These are phyloP conservation scores for Eilema caniola DNA, from an alignment of 2,888 invertebrate genomes.

Conservation along the genomic window DNA sequence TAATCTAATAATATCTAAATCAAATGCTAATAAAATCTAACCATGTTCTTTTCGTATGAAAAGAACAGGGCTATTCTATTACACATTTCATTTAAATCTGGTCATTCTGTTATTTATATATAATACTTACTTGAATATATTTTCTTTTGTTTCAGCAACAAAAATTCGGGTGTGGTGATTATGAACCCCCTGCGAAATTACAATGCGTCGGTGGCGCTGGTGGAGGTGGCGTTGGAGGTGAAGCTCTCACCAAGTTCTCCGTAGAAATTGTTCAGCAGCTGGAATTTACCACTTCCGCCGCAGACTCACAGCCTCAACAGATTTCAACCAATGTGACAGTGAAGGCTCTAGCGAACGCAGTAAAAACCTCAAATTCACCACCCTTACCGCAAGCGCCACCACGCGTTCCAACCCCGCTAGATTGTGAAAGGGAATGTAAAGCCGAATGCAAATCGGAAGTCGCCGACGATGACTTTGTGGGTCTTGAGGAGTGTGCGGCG, in stretches of 20 bases:
- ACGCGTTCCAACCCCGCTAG: constrained; percentile 93
- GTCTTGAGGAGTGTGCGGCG: constrained; percentile 93
- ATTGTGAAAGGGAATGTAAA: constrained; percentile 92
- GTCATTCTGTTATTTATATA: not conserved
- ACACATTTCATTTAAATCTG: not conserved
- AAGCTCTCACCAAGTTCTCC: constrained; percentile 91
- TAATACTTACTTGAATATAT: constrained; percentile 35
- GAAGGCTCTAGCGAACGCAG: constrained; percentile 87
- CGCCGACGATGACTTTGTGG: constrained; percentile 95
- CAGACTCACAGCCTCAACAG: constrained; percentile 95
- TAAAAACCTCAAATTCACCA: constrained; percentile 78
- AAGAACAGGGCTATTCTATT: not conserved
- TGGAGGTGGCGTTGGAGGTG: constrained; percentile 79
- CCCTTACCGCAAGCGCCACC: constrained; percentile 78
- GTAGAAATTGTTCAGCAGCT: constrained; percentile 97
- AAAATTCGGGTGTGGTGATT: constrained; percentile 92
- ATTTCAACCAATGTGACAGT: constrained; percentile 97
- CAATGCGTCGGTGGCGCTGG: constrained; percentile 82
- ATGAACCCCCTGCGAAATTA: constrained; percentile 92
- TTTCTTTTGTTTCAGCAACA: constrained; percentile 90
- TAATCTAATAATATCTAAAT: too few species aligned
- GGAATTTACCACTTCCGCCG: constrained; percentile 95
- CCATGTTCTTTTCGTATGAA: not conserved
- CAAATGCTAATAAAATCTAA: not conserved
- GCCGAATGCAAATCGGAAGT: constrained; percentile 93